Evolutionary conservation across 1,140 invertebrate species (phyloP), one percentile per base, ranked within the genome.

Genomic region (Campoletis sonorensis): DNA sequence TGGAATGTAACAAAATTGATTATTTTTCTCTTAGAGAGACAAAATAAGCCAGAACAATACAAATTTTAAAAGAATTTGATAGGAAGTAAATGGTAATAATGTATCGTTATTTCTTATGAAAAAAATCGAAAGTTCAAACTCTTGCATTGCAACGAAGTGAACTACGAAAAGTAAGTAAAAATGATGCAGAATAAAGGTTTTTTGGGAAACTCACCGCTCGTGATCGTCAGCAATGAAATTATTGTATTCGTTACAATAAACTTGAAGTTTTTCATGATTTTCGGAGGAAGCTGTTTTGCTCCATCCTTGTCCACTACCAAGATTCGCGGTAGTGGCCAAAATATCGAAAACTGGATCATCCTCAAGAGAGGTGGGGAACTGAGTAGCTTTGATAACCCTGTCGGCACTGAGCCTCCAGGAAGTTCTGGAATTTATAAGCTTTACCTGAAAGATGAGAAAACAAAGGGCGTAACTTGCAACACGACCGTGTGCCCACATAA

Each of bases 311-410:
- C 89, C 90, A 84, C 90, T 89, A 11, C 81, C 85, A 2, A 87
- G 76, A 49, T 81, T 87, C 5, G 85, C 81, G 4, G 85, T 88
- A 7, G 85, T 88, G 0, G 89, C 87, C n/a, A 92, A 81, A 13
- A 92, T 91, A 81, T 91, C 87, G 21, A 92, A 87, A 21, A 92
- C 88, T 7, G 88, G 86, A 83, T 92, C 91, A 54, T 90, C 89
- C 8, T 89, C 89, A 13, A 85, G 15, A n/a, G 84, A 78, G 4
- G 81, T 82, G 3, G 86, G 79, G 11, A 89, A 87, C n/a, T 89
- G 87, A 23, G 87, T 88, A 26, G 86, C 83, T 49, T 89, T 91
- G n/a, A 92, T 86, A 13, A 92, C 87, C 68, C 89, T 90, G 78
- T 91, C 91, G 13, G 88, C 89, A 67, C 82, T 91, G 2, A 91